These are phyloP conservation scores for Leucoraja erinaceus DNA, from an alignment of 2,113 vertebrate species.

Conservation along the genomic window DNA sequence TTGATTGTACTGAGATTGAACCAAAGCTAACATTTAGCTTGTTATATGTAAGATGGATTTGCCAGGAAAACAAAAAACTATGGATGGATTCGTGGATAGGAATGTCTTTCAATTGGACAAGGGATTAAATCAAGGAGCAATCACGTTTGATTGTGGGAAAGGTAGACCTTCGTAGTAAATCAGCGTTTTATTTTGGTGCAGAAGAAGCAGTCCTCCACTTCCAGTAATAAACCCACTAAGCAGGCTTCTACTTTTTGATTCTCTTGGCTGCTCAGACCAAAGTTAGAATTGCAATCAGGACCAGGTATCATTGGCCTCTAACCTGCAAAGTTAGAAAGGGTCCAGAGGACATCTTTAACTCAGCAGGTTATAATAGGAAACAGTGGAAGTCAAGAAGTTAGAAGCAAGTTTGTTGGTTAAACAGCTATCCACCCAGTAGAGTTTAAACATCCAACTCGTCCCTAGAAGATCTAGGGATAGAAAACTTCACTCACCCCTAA, in stretches of 20 bases:
- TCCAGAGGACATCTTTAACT: background rate
- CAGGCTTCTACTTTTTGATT: background rate
- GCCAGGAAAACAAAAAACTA: background rate
- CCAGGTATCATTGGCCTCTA: background rate
- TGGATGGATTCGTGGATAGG: background rate
- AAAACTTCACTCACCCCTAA: background rate
- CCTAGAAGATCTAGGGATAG: background rate
- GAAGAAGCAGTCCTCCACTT: background rate
- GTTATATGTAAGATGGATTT: background rate
- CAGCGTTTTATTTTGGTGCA: background rate
- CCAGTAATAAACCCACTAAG: background rate
- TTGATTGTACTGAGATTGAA: background rate
- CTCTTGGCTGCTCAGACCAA: background rate
- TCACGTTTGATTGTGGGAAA: background rate
- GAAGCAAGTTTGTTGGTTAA: background rate
- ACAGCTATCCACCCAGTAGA: background rate
- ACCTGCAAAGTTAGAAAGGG: background rate
- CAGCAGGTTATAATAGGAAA: background rate
- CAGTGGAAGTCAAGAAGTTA: background rate
- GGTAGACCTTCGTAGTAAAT: background rate
- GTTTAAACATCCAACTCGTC: background rate
- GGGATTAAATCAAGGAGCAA: background rate
- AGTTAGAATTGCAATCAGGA: background rate
- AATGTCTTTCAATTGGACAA: background rate
- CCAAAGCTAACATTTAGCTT: background rate